These are phyloP conservation scores for Lycodopsis pacificus DNA, from an alignment of 2,797 vertebrate species.

Conservation along the genomic window DNA sequence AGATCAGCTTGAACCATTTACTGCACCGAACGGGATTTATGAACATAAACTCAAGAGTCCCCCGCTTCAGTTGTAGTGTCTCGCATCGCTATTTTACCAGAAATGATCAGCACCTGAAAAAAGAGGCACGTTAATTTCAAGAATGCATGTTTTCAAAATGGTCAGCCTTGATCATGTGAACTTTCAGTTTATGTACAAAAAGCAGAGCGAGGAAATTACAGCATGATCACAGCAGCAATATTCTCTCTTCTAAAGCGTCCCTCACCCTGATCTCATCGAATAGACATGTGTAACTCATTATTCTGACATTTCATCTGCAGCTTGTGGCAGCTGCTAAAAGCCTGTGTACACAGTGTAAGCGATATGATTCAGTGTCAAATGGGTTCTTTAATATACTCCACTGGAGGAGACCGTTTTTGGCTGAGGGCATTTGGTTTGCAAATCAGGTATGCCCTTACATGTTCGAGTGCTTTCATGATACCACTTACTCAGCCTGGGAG, in stretches of 20 bases:
- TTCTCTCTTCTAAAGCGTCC: background rate
- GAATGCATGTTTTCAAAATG: background rate
- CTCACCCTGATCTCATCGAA: background rate
- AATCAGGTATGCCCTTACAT: conserved; percentile 62
- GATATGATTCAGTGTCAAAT: conserved; percentile 40
- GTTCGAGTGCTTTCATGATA: conserved; percentile 58
- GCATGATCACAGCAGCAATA: background rate
- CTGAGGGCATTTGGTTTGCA: conserved; percentile 58
- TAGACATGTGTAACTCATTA: conserved; percentile 6
- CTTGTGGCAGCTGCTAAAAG: conserved; percentile 12
- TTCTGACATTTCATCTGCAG: conserved; percentile 23
- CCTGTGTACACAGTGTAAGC: conserved; percentile 3
- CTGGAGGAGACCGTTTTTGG: conserved; percentile 38
- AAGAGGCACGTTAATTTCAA: background rate
- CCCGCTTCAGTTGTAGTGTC: background rate
- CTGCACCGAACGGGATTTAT: conserved; percentile 13
- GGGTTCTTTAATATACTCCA: conserved; percentile 44
- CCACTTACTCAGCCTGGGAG: conserved; percentile 45
- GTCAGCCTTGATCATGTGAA: background rate
- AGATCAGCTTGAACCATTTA: conserved; percentile 50
- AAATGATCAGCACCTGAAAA: background rate
- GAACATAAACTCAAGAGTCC: conserved; percentile 15
- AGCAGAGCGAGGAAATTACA: background rate
- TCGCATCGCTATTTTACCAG: conserved; percentile 6
- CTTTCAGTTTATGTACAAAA: background rate